Conservation (phyloP, 1,140 invertebrate genomes). For the Neotoxoptera formosana region DNA sequence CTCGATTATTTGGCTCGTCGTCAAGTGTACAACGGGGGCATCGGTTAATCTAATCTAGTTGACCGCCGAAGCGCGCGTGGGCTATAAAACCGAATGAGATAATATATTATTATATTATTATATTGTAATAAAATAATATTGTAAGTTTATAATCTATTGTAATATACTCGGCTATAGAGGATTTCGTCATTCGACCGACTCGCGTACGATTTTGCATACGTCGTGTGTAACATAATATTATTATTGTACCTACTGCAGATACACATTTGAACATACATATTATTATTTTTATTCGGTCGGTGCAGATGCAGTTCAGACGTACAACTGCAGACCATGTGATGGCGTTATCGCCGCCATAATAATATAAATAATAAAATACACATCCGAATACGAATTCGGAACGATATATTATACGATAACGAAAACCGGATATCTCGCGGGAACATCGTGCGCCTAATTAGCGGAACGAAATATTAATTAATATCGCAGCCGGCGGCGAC, state of each 20-base stretch:
- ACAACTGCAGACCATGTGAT: no score
- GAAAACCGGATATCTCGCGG: not conserved
- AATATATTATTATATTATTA: no score
- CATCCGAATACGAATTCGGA: not conserved
- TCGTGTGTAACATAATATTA: no score
- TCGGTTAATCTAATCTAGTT: conserved; percentile 12
- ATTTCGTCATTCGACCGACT: no score
- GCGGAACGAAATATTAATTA: not conserved
- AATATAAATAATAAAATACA: not conserved
- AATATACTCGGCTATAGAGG: not conserved
- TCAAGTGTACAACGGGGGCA: not conserved
- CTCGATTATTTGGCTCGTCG: not conserved
- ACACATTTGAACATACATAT: not conserved
- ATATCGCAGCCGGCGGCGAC: not conserved
- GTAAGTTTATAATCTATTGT: not conserved
- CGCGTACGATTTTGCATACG: not conserved
- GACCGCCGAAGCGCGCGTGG: not conserved
- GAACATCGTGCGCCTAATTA: not conserved
- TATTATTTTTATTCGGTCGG: not conserved
- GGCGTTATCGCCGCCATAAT: not conserved
- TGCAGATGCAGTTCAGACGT: not conserved
- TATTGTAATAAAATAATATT: not conserved
- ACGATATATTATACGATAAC: not conserved
- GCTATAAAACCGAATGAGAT: not conserved
- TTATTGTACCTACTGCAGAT: no score